A percentile compares a stretch with the other conserved stretches of the same genome.
phyloP scores from a whole-genome alignment of 2,797 vertebrate genomes.

The Phalanger gymnotis region DNA sequence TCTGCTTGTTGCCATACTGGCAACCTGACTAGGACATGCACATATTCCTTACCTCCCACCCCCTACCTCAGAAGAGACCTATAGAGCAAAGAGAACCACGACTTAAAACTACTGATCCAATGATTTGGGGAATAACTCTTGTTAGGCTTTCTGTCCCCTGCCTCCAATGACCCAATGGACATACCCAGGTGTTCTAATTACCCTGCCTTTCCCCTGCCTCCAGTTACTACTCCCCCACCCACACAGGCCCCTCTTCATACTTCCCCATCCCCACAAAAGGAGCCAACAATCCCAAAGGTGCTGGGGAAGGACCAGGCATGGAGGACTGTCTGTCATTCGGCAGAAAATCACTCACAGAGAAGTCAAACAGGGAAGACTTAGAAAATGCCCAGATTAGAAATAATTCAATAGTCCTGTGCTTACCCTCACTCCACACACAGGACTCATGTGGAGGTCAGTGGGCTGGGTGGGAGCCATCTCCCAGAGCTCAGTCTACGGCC shows the following conservation, averaged over 20 bases:
- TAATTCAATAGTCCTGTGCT: slow-evolving; percentile 30
- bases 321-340: background rate
- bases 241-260: background rate
- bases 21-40: background rate
- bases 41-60: background rate
- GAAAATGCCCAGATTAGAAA: slow-evolving; percentile 34
- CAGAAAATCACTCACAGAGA: background rate
- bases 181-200: background rate
- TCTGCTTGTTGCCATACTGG: background rate
- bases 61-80: background rate
- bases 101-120: background rate
- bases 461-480: slow-evolving; percentile 47
- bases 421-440: slow-evolving; percentile 23
- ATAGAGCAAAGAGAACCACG: background rate
- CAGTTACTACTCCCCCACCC: background rate
- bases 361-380: background rate
- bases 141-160: background rate
- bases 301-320: background rate
- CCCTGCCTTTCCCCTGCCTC: background rate
- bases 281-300: background rate
- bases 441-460: background rate
- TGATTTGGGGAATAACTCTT: background rate
- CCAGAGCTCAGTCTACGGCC: background rate
- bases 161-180: background rate
- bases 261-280: background rate